Evolutionary conservation across 1,140 invertebrate species (phyloP).

Genomic region (Papilio machaon): DNA sequence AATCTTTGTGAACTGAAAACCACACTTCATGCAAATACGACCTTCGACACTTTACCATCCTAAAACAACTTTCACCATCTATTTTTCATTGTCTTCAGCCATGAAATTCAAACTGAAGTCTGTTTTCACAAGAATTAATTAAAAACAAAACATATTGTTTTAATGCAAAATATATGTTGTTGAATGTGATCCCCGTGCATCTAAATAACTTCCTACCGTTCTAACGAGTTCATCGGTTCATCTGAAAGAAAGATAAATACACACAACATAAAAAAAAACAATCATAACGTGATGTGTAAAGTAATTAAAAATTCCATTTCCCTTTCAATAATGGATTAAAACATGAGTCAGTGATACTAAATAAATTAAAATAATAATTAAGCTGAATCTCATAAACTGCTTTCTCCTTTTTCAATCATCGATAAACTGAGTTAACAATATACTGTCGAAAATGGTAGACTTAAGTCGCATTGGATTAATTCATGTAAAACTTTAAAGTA

Average conservation of each 20-base stretch:
- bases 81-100: neutral
- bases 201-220: neutral
- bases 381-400: constrained; percentile 7
- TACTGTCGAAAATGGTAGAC: neutral
- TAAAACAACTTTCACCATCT: constrained; percentile 15
- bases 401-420: constrained; percentile 23
- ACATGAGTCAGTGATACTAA: constrained; percentile 6
- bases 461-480: neutral
- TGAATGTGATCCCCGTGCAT: neutral
- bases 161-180: neutral
- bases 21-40: constrained; percentile 24
- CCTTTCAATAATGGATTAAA: constrained; percentile 1
- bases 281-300: neutral
- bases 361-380: constrained; percentile 23
- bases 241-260: neutral
- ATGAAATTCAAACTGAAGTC: neutral
- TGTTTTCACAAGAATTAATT: neutral
- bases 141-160: neutral
- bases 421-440: neutral
- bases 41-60: constrained; percentile 28
- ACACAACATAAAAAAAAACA: neutral
- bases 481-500: constrained; percentile 7
- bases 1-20: neutral
- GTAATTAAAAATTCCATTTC: constrained; percentile 1
- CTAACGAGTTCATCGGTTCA: neutral